Percentiles rank a stretch among this genome's conserved stretches.
These are phyloP conservation scores for Ciconia maguari DNA, from an alignment of 2,113 vertebrate genomes.

Conservation along the genomic window DNA sequence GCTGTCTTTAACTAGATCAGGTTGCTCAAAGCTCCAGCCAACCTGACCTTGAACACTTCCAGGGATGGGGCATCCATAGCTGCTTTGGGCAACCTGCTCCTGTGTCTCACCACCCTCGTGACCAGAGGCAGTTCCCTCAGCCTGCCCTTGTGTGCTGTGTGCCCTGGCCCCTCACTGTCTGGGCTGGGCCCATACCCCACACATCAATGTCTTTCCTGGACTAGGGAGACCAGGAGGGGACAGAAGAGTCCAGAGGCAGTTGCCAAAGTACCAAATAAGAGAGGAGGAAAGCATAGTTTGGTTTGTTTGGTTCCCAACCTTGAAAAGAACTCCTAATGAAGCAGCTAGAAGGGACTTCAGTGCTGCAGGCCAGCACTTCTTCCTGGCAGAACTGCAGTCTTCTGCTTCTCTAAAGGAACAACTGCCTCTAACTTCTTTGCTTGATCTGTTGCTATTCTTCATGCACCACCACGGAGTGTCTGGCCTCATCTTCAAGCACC, in stretches of 20 bases:
- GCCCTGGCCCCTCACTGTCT: background rate
- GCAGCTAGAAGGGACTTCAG: background rate
- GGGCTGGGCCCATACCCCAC: background rate
- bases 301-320: background rate
- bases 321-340: background rate
- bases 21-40: background rate
- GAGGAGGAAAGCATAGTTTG: background rate
- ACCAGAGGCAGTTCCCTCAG: background rate
- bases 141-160: background rate
- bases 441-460: background rate
- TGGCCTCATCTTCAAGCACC: background rate
- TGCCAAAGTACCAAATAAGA: background rate
- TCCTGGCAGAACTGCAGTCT: background rate
- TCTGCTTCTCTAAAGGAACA: background rate
- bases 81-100: background rate
- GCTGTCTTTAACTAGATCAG: background rate
- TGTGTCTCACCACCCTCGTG: background rate
- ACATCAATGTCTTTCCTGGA: background rate
- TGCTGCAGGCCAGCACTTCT: background rate
- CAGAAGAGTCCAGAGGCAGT: background rate
- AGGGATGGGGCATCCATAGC: background rate
- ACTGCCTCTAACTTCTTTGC: background rate
- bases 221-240: background rate
- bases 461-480: background rate
- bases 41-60: background rate